These are phyloP conservation scores for Portunus trituberculatus DNA, from an alignment of 1,140 invertebrate genomes.

Conservation along the genomic window DNA sequence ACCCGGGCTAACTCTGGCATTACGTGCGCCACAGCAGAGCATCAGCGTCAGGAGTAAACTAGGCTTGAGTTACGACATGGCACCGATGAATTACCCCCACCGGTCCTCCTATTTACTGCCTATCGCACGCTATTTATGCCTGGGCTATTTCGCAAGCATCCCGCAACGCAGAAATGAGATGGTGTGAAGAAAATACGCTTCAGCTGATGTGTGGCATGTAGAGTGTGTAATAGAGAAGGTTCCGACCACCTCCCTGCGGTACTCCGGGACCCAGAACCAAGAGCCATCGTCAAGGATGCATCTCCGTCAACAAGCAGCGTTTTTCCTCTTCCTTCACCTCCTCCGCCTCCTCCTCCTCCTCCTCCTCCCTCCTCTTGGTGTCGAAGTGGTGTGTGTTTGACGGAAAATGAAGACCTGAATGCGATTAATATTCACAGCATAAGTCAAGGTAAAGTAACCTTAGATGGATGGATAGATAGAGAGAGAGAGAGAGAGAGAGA, in stretches of 20 bases:
- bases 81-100: slow-evolving; percentile 38
- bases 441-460: no score
- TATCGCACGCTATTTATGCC: slow-evolving; percentile 50
- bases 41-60: slow-evolving; percentile 56
- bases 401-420: not conserved
- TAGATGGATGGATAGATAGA: not conserved
- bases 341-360: not conserved
- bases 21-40: slow-evolving; percentile 27
- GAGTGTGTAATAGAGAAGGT: slow-evolving; percentile 37
- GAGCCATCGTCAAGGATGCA: not conserved
- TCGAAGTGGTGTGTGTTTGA: not conserved
- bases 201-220: not conserved
- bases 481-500: not conserved
- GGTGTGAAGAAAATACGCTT: slow-evolving; percentile 17
- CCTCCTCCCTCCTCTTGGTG: not conserved
- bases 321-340: not conserved
- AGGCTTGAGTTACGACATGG: slow-evolving; percentile 48
- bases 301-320: not conserved
- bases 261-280: not conserved
- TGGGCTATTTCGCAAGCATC: slow-evolving; percentile 57
- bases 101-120: slow-evolving; percentile 63
- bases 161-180: slow-evolving; percentile 25
- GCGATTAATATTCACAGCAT: not conserved
- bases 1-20: slow-evolving; percentile 55
- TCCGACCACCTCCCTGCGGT: not conserved